Base-by-base conservation (phyloP, 2,888 invertebrate genomes). In the Lepetodrilus schrolli region DNA sequence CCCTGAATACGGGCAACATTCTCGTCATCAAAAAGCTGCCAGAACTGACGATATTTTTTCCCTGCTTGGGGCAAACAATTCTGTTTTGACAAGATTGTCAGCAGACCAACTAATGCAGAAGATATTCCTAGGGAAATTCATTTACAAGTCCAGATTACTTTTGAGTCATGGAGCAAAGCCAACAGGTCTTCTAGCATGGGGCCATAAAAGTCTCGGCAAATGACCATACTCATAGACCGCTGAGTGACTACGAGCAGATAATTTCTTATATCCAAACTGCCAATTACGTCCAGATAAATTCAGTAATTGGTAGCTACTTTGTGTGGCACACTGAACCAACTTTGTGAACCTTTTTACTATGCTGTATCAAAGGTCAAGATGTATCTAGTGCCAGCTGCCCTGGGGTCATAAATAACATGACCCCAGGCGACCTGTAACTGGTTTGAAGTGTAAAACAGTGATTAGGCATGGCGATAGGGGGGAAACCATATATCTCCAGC, bases 341-440 rank as follows among this genome's bases (percentile, higher is more conserved):
- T 30, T 30, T 58, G 58, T 13, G 34, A 34, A 34, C 58, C 58
- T 58, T 58, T 30, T 58, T 58, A 58, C 58, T 34, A 34, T 17
- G 30, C 34, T 17, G 30, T 58, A 30, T 58, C 68, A 68, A 34
- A 23, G 68, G 68, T 68, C 47, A 68, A 68, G 43, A 38, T 30
- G 26, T 68, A 68, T 47, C 47, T 47, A 38, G 43, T 68, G 68
- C 47, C 36, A 30, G 26, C 30, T 50, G 47, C 47, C 69, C 73
- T 49, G 37, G 47, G 71, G 74, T 74, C 72, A 65, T 72, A 75
- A 75, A 75, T 51, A 75, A 49, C 47, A 23, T 43, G 72, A 75
- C 75, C 75, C 68, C 47, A 20, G 66, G 43, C 75, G 17, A 47
- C 74, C 66, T 48, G 66, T 66, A 65, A 49, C 70, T 58, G 30